Base-by-base conservation (phyloP, 2,888 invertebrate genomes). In the Saturnia pavonia region DNA sequence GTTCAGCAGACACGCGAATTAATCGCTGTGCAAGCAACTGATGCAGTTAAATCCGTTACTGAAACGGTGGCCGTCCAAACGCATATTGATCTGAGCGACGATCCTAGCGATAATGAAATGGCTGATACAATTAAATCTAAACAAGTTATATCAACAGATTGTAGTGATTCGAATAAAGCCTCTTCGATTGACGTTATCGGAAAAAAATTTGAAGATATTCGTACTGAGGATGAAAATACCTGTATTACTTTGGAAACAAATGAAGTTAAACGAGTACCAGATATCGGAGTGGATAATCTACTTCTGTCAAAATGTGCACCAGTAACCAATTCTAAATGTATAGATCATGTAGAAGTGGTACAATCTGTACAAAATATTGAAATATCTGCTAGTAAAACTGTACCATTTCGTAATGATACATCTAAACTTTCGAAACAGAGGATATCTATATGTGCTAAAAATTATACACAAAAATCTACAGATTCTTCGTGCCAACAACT, bases 1-100 rank as follows among this genome's bases (percentile, higher is more conserved):
- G 75, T 78, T 3, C 71, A 76, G 40, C 71, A 75, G 68, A 70
- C 75, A 22, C 51, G 68, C 7, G 19, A 66, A 22, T 12, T 51
- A 42, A 48, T 40, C 40, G 22, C 14, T 14, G 34, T 34, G 34
- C 48, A 66, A 66, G 25, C 34, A 22, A 12, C 22, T 22, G 63
- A 22, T 48, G 12, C 14, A 60, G 27, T 60, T 27, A 27, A 60
- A 60, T 12, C 27, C n/a, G 40, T 9, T 9, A 65, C 65, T 19
- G 40, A 40, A 40, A 40, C 40, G 40, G 11, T 40, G 4, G n/a
- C 43, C 34, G 43, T 60, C n/a, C 43, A 65, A 65, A 40, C 34
- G 9, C 19, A 65, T 7, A 40, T 65, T 2, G 65, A 65, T 19
- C 65, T 65, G 11, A 65, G 65, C 22, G 65, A 65, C 2, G 65